A percentile compares a stretch with the other conserved stretches of the same genome.
phyloP scores from a whole-genome alignment of 2,888 invertebrate genomes.

The Pedicia rivosa region DNA sequence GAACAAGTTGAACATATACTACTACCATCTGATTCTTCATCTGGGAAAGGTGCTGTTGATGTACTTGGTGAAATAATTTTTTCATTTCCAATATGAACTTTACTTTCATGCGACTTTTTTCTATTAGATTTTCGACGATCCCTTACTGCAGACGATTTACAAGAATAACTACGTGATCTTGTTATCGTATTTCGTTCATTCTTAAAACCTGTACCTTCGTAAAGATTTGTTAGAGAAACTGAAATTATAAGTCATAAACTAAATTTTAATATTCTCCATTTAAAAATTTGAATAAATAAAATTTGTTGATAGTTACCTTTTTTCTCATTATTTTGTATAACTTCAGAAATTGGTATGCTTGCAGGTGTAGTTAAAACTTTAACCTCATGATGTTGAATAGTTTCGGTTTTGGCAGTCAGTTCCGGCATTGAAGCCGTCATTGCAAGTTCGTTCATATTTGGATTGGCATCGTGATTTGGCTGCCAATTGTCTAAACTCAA shows the following conservation, averaged over 20 bases:
- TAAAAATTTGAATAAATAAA: too few species aligned
- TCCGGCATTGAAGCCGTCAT: conserved; percentile 47
- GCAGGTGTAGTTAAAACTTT: conserved; percentile 14
- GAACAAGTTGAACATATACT: conserved; percentile 86
- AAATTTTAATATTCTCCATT: too few species aligned
- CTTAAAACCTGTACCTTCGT: too few species aligned
- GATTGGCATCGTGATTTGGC: conserved; percentile 22
- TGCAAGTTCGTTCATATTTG: conserved; percentile 20
- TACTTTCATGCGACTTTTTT: background rate
- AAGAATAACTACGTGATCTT: conserved; percentile 22
- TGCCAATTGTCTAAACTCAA: conserved; percentile 37
- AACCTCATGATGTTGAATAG: conserved; percentile 22
- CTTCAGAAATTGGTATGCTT: too few species aligned
- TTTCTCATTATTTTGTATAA: too few species aligned
- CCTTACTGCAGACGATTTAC: conserved; percentile 12
- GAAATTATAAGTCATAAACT: too few species aligned
- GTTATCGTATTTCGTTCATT: too few species aligned
- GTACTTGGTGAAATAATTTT: conserved; percentile 3
- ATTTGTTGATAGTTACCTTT: too few species aligned
- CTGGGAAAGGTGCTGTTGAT: conserved; percentile 21
- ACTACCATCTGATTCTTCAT: conserved; percentile 45
- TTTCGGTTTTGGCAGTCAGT: conserved; percentile 20
- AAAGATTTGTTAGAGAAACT: too few species aligned
- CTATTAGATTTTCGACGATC: conserved; percentile 16
- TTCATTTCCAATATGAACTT: conserved; percentile 6